Conservation (phyloP, 2,797 vertebrate species). For the Crenichthys baileyi region DNA sequence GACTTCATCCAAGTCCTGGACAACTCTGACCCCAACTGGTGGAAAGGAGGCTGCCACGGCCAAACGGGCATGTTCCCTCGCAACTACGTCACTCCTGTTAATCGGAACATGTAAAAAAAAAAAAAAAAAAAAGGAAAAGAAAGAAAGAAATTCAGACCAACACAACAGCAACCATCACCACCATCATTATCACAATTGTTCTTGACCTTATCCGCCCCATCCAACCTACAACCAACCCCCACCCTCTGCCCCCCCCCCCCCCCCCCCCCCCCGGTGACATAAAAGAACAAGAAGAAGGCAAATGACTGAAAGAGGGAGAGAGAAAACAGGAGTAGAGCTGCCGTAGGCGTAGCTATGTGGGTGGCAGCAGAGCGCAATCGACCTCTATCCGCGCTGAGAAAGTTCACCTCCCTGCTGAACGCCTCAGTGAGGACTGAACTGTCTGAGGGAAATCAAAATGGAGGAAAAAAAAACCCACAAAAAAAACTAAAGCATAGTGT, state of each 20-base stretch:
- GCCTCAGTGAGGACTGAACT: slow-evolving; percentile 64
- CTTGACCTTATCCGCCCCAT: slow-evolving; percentile 55
- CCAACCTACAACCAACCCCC: slow-evolving; percentile 16
- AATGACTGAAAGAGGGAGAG: slow-evolving; percentile 55
- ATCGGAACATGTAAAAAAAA: slow-evolving; percentile 92
- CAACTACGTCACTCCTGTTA: slow-evolving; percentile 98
- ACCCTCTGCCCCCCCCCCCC: slow-evolving; percentile 51
- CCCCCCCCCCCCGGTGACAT: no score
- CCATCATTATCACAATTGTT: slow-evolving; percentile 34
- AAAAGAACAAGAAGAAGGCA: slow-evolving; percentile 53
- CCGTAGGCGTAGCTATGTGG: slow-evolving; percentile 57
- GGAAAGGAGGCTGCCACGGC: slow-evolving; percentile 97
- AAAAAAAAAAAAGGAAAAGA: slow-evolving; percentile 15
- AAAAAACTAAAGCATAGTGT: slow-evolving; percentile 72
- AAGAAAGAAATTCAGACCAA: slow-evolving; percentile 79
- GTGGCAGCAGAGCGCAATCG: slow-evolving; percentile 62
- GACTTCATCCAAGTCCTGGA: slow-evolving; percentile 98
- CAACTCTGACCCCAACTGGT: slow-evolving; percentile 96
- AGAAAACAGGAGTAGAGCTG: slow-evolving; percentile 54
- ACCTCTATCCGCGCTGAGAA: slow-evolving; percentile 70
- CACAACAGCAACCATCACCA: slow-evolving; percentile 50
- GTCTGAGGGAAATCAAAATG: slow-evolving; percentile 62
- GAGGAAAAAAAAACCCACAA: slow-evolving; percentile 13
- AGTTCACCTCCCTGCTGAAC: slow-evolving; percentile 58
- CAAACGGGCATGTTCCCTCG: slow-evolving; percentile 99